Percentiles rank a stretch among this genome's conserved stretches.
Conservation (phyloP, 2,797 vertebrate species). For the Streptopelia turtur region DNA sequence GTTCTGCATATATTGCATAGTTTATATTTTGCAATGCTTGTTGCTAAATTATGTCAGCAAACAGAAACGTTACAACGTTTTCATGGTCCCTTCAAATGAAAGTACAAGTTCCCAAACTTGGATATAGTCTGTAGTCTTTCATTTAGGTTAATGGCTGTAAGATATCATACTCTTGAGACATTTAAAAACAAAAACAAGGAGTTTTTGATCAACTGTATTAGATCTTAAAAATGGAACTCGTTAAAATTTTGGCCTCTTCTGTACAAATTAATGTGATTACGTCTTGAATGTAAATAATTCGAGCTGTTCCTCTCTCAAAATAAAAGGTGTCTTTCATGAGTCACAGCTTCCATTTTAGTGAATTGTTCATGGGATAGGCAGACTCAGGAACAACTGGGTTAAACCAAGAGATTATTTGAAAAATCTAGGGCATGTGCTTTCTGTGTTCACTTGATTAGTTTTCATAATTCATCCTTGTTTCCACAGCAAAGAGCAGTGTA, state of each 20-base stretch:
- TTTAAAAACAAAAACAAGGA: neutral
- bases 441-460: constrained; percentile 51
- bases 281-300: neutral
- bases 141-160: neutral
- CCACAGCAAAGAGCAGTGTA: neutral
- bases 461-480: constrained; percentile 58
- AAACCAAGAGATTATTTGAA: constrained; percentile 67
- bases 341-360: constrained; percentile 23
- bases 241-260: constrained; percentile 13
- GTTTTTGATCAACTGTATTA: neutral
- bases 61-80: neutral
- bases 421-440: constrained; percentile 62
- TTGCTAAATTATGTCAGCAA: neutral
- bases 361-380: constrained; percentile 15
- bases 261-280: neutral
- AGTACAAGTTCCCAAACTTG: neutral
- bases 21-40: neutral
- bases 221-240: neutral
- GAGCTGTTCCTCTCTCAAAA: neutral
- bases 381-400: constrained; percentile 55
- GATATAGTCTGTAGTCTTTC: neutral
- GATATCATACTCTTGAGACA: neutral
- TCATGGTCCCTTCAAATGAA: neutral
- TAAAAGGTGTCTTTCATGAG: constrained; percentile 12
- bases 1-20: neutral